Conservation (phyloP, 2,888 invertebrate genomes). For the Tetheella fluctuosa region DNA sequence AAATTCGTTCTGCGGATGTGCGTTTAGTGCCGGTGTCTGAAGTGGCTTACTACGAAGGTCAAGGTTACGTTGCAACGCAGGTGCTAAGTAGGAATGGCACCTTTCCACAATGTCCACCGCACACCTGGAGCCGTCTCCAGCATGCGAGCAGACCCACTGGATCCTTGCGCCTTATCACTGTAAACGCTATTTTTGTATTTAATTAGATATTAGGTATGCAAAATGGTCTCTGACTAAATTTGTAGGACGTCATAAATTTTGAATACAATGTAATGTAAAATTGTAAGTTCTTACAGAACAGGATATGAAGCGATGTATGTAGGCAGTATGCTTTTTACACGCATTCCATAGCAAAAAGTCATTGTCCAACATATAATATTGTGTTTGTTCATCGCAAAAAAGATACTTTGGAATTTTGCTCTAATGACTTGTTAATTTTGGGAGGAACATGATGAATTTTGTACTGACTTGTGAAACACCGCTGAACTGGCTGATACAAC, state of each 20-base stretch:
- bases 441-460: slow-evolving; percentile 70
- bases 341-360: slow-evolving; percentile 78
- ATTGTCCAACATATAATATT: slow-evolving; percentile 65
- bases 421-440: slow-evolving; percentile 78
- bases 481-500: slow-evolving; percentile 34
- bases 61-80: slow-evolving; percentile 80
- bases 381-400: slow-evolving; percentile 73
- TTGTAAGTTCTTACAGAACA: slow-evolving; percentile 62
- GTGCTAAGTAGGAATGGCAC: slow-evolving; percentile 80
- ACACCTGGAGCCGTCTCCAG: slow-evolving; percentile 78
- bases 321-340: slow-evolving; percentile 68
- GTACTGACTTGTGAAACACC: slow-evolving; percentile 54
- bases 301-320: slow-evolving; percentile 62
- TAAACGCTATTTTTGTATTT: slow-evolving; percentile 55
- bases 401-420: slow-evolving; percentile 67
- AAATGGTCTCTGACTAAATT: slow-evolving; percentile 12
- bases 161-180: slow-evolving; percentile 70
- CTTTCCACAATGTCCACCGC: slow-evolving; percentile 80
- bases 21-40: slow-evolving; percentile 81
- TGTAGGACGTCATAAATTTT: slow-evolving; percentile 35
- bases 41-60: slow-evolving; percentile 79
- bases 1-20: slow-evolving; percentile 80
- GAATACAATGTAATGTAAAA: slow-evolving; percentile 49
- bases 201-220: slow-evolving; percentile 3
- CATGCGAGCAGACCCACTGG: slow-evolving; percentile 70